These are phyloP conservation scores for Cephalopholis sonnerati DNA, from an alignment of 2,113 vertebrate genomes.

Conservation along the genomic window DNA sequence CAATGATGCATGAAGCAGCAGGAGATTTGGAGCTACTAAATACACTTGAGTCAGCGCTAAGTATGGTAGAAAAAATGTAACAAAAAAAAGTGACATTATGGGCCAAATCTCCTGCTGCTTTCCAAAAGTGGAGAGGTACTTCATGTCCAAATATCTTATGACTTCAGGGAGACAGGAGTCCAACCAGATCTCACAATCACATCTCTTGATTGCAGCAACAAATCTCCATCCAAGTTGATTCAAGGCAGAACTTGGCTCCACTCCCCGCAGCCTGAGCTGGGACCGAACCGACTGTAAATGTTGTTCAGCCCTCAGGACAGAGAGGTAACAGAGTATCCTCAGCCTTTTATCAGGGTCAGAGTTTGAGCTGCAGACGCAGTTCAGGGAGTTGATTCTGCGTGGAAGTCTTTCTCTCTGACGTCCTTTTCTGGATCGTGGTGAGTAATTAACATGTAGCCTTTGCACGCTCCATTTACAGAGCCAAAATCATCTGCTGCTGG, in stretches of 20 bases:
- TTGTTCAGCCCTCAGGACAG: background rate
- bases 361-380: slow-evolving; percentile 7
- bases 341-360: slow-evolving; percentile 31
- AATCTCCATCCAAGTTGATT: slow-evolving; percentile 27
- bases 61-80: background rate
- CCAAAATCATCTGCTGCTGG: slow-evolving; percentile 46
- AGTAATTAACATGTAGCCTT: slow-evolving; percentile 53
- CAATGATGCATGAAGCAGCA: slow-evolving; percentile 24
- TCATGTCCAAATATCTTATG: slow-evolving; percentile 23
- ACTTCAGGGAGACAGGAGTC: slow-evolving; percentile 1
- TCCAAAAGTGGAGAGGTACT: slow-evolving; percentile 41
- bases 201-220: slow-evolving; percentile 51
- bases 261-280: background rate
- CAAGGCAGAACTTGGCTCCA: slow-evolving; percentile 39
- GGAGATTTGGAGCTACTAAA: slow-evolving; percentile 18
- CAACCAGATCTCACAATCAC: slow-evolving; percentile 29
- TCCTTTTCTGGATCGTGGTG: background rate
- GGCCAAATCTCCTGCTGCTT: slow-evolving; percentile 28
- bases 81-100: background rate
- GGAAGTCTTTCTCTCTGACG: background rate
- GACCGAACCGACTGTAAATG: background rate
- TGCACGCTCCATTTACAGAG: slow-evolving; percentile 41
- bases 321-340: background rate
- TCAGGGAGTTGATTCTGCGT: slow-evolving; percentile 3
- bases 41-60: slow-evolving; percentile 1